Percentiles rank a stretch among this genome's conserved stretches.
Evolutionary conservation across 2,797 vertebrate species (phyloP).

Genomic region (Macropus fuliginosus): DNA sequence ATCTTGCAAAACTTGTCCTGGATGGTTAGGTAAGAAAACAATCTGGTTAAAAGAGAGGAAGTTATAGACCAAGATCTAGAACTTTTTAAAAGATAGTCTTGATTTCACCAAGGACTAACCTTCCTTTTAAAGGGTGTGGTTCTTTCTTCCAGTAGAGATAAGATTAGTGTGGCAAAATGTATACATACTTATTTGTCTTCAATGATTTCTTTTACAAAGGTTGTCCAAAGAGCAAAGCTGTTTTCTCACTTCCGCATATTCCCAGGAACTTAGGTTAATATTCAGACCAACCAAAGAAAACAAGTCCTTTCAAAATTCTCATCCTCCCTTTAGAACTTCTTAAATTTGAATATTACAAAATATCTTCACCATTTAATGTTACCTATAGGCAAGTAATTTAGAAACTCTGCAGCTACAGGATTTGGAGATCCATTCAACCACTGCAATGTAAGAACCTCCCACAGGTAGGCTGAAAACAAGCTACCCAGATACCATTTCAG

Average conservation of each 20-base stretch:
- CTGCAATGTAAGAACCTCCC: constrained; percentile 53
- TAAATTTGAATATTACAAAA: constrained; percentile 32
- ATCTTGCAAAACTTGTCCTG: not conserved
- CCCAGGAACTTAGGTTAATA: not conserved
- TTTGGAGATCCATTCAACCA: constrained; percentile 50
- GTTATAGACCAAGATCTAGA: not conserved
- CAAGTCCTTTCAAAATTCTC: not conserved
- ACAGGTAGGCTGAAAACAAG: constrained; percentile 42
- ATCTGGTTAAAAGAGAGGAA: not conserved
- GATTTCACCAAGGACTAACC: not conserved
- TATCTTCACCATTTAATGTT: constrained; percentile 33
- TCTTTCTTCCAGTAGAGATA: not conserved
- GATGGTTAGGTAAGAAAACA: not conserved
- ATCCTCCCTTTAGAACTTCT: not conserved
- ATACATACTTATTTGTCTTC: not conserved
- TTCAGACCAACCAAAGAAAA: constrained; percentile 18
- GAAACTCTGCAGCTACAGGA: constrained; percentile 25
- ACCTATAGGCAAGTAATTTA: not conserved
- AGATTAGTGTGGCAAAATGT: not conserved
- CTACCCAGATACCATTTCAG: constrained; percentile 51
- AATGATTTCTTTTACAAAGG: constrained; percentile 30
- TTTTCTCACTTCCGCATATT: not conserved
- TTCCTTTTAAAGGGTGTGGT: not conserved
- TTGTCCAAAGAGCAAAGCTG: constrained; percentile 22
- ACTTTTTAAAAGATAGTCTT: not conserved